Percentiles rank a stretch among this genome's conserved stretches.
Evolutionary conservation across 2,113 vertebrate genomes (phyloP).

Genomic region (Quiscalus mexicanus): DNA sequence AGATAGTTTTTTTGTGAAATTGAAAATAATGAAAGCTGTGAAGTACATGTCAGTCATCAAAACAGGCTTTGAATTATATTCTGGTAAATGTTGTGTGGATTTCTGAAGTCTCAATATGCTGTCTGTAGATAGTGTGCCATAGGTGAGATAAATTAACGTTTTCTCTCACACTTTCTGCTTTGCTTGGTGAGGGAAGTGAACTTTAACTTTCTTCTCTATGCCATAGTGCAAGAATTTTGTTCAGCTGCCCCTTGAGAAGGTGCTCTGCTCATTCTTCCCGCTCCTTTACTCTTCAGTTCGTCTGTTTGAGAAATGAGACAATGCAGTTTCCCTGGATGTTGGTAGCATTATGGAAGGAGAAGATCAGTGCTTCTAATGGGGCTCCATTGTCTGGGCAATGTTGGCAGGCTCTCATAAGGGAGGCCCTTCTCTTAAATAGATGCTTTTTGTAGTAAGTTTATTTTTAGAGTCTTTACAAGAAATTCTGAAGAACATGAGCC

Average conservation of each 20-base stretch:
- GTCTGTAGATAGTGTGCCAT: not conserved
- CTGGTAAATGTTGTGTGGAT: not conserved
- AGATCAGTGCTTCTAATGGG: not conserved
- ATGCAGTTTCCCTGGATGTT: not conserved
- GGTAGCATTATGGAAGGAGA: not conserved
- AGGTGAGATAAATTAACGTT: not conserved
- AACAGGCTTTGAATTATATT: not conserved
- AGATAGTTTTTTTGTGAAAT: not conserved
- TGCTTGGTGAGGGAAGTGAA: not conserved
- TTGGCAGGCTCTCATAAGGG: not conserved
- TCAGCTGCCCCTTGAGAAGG: not conserved
- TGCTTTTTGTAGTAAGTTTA: not conserved
- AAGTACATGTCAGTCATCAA: not conserved
- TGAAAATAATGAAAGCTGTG: not conserved
- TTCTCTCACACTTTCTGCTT: not conserved
- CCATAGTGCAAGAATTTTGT: not conserved
- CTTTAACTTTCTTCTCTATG: not conserved
- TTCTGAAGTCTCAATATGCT: not conserved
- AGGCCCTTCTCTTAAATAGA: not conserved
- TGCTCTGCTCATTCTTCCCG: not conserved
- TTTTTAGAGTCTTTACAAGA: not conserved
- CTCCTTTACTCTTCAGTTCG: not conserved
- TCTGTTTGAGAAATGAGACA: not conserved
- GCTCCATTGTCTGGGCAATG: not conserved
- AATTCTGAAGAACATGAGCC: not conserved